Evolutionary conservation across 2,888 invertebrate species (phyloP), one percentile per base, ranked within the genome.

Genomic region (Ashinkailepas kermadecensis): DNA sequence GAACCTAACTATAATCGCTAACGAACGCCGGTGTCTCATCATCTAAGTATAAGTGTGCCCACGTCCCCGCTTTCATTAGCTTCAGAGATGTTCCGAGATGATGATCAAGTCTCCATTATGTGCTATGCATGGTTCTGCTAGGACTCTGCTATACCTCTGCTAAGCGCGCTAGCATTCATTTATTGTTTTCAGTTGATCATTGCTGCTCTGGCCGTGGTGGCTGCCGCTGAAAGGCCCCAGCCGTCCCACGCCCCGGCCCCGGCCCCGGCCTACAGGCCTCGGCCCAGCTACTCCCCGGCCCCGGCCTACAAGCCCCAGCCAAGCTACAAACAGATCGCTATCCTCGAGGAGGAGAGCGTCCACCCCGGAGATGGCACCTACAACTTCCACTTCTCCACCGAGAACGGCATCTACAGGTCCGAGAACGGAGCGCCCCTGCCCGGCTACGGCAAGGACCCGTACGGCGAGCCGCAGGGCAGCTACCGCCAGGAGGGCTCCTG

Each of bases 401-500:
- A 62, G 62, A 62, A 62, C 62, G 62, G 62, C 62, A 62, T 62
- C 62, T 62, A 62, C 62, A 62, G 62, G 62, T 62, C 13, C 18
- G 62, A 62, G 62, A 62, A 18, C 62, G 62, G 62, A 13, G 62
- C 18, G 62, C 62, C 62, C 62, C 62, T 62, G 62, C 62, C 62
- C 62, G 62, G 62, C 62, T 62, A 62, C 62, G 62, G 62, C 62
- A 62, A 62, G 62, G 13, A 9, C 39, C 15, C 62, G 15, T 62
- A 62, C 62, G 62, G 62, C 0, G 15, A 62, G 62, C 62, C 62
- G 15, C 15, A 62, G 62, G 62, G 62, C 62, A 62, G 62, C 39
- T 62, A 62, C 62, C 62, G 62, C 62, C 62, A 62, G 62, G 62
- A 62, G 62, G 62, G 62, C 62, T 62, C 62, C 62, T 62, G 62